phyloP scores from a whole-genome alignment of 2,888 invertebrate genomes.

The Trichopoda pennipes region DNA sequence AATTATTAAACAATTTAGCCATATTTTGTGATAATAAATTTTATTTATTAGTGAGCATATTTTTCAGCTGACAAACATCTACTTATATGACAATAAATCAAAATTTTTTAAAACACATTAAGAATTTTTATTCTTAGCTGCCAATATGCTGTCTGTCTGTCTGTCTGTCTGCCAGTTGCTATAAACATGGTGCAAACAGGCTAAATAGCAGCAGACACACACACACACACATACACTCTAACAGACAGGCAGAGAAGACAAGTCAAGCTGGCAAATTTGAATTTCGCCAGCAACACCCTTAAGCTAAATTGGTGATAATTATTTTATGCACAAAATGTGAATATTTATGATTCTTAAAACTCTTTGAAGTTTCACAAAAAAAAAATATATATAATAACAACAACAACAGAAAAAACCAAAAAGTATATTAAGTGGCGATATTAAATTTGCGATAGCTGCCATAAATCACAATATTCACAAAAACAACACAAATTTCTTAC shows the following conservation, averaged over 20 bases:
- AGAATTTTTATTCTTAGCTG: slow-evolving; percentile 6
- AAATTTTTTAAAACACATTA: slow-evolving; percentile 35
- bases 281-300: slow-evolving; percentile 57
- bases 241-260: slow-evolving; percentile 28
- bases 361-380: slow-evolving; percentile 42
- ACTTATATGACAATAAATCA: slow-evolving; percentile 65
- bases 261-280: slow-evolving; percentile 38
- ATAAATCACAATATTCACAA: slow-evolving; percentile 40
- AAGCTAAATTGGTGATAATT: slow-evolving; percentile 66
- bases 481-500: neutral
- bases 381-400: no score
- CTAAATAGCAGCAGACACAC: slow-evolving; percentile 1
- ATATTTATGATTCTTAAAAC: slow-evolving; percentile 47
- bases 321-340: slow-evolving; percentile 57
- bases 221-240: neutral
- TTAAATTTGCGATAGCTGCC: slow-evolving; percentile 35
- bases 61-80: slow-evolving; percentile 66
- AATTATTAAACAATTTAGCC: slow-evolving; percentile 67
- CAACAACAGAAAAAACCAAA: neutral
- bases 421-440: slow-evolving; percentile 36
- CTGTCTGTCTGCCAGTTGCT: slow-evolving; percentile 38
- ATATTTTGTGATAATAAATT: slow-evolving; percentile 66
- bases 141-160: neutral
- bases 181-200: slow-evolving; percentile 6
- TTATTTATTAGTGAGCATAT: slow-evolving; percentile 56